Evolutionary conservation across 2,797 vertebrate species (phyloP).

Genomic region (Serranus cabrilla): DNA sequence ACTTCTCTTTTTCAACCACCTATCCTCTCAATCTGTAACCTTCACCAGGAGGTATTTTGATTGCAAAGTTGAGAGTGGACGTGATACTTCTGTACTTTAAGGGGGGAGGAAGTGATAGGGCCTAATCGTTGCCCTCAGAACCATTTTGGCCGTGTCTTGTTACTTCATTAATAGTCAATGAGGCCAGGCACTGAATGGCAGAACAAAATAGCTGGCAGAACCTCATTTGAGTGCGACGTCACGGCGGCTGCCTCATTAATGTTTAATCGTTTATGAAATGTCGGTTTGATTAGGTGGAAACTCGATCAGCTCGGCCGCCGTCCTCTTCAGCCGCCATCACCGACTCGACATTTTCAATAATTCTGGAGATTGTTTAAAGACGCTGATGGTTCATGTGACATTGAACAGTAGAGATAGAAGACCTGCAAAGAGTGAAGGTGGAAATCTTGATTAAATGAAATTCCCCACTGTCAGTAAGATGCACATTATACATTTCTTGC

Average conservation of each 20-base stretch:
- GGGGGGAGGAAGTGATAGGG: constrained; percentile 66
- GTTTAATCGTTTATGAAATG: constrained; percentile 80
- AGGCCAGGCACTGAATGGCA: constrained; percentile 60
- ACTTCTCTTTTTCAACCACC: constrained; percentile 46
- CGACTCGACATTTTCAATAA: constrained; percentile 19
- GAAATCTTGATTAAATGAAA: constrained; percentile 8
- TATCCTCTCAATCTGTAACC: constrained; percentile 54
- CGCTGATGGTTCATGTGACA: constrained; percentile 1
- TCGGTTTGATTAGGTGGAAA: constrained; percentile 68
- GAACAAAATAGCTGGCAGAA: constrained; percentile 65
- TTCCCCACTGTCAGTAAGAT: too few relatives aligned
- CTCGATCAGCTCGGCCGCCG: constrained; percentile 40
- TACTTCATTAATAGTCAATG: constrained; percentile 81
- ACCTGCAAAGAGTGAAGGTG: not conserved
- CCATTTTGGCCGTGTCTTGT: constrained; percentile 67
- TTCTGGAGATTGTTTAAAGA: not conserved
- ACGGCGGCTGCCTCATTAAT: constrained; percentile 60
- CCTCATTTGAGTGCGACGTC: constrained; percentile 48
- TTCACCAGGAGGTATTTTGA: constrained; percentile 58
- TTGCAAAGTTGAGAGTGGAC: constrained; percentile 54
- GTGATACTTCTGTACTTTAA: constrained; percentile 62
- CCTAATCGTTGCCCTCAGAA: constrained; percentile 66
- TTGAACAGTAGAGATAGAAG: not conserved
- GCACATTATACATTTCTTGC: too few relatives aligned
- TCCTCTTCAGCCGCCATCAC: not conserved